Base-by-base conservation (phyloP, 2,888 invertebrate species). In the Amiota communis region DNA sequence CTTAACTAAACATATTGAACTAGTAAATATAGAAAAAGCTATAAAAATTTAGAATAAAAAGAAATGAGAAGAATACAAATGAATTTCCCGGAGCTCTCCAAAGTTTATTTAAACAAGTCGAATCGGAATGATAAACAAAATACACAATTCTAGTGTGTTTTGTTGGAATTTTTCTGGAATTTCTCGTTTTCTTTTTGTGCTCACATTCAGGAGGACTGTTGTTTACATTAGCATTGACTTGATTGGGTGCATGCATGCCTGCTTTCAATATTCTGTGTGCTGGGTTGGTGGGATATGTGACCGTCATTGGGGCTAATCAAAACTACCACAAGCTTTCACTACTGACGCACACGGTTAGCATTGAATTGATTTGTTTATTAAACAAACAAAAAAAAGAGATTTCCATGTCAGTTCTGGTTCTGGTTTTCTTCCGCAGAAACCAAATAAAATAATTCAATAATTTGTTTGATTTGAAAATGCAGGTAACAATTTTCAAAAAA, bases 321-420 rank as follows among this genome's bases (percentile, higher is more conserved):
- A 4, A 12, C 63, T 65, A 49, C 23, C 63, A 63, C 8, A 6
- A 53, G 13, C 2, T 53, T 12, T n/a, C 53, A 53, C 53, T 53
- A 53, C 36, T 63, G 63, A 63, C 63, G 46, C 46, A 63, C 46
- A 13, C 6, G 11, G 46, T 17, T 20, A 36, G 49, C 51, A 53
- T 53, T 20, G 23, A 53, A 51, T 12, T 63, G 67, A 70, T 51
- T 78, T 71, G 51, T 80, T 82, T 78, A 57, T 75, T 81, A 85
- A 82, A 85, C 85, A 85, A 74, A 75, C 72, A 67, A 79, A 47
- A 46, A 70, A 17, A 23, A 2, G 23, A 23, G 23, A 2, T 23
- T 23, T 23, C 23, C 23, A 23, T 23, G 3, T 10, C 15, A 23
- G 20, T 64, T 4, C 0, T 68, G 17, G 36, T 8, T 70, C 63